These are phyloP conservation scores for Atractosteus spatula DNA, from an alignment of 2,113 vertebrate species.

Conservation along the genomic window DNA sequence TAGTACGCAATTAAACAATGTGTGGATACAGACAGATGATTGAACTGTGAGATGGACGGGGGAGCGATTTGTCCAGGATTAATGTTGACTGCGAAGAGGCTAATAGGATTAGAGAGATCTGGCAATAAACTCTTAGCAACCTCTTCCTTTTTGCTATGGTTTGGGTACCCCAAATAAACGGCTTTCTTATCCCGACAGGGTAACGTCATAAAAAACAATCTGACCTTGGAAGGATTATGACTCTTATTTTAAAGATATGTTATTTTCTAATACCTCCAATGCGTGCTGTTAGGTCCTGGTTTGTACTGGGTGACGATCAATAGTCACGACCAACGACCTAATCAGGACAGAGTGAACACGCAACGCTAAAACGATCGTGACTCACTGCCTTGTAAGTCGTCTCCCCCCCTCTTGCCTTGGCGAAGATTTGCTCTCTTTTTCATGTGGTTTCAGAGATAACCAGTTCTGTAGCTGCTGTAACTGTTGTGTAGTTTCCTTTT, in stretches of 20 bases:
- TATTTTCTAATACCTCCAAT: too few species aligned
- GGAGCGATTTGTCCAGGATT: slow-evolving; percentile 48
- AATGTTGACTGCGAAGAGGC: slow-evolving; percentile 46
- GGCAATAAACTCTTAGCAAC: slow-evolving; percentile 41
- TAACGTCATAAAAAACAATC: too few species aligned
- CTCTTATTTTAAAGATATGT: too few species aligned
- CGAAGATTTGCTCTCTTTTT: slow-evolving; percentile 17
- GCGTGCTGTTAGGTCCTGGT: too few species aligned
- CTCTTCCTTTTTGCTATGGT: slow-evolving; percentile 31
- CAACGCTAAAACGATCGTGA: slow-evolving; percentile 16
- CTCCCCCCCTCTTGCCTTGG: slow-evolving; percentile 25
- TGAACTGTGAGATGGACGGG: slow-evolving; percentile 36
- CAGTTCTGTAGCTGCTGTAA: too few species aligned
- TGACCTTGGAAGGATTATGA: too few species aligned
- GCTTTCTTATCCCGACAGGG: too few species aligned
- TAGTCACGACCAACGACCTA: slow-evolving; percentile 39
- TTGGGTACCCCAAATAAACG: background rate
- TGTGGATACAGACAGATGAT: slow-evolving; percentile 30
- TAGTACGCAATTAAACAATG: slow-evolving; percentile 16
- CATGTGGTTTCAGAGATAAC: too few species aligned
- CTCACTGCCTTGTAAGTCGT: slow-evolving; percentile 17
- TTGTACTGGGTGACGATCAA: slow-evolving; percentile 22
- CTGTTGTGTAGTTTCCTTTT: too few species aligned
- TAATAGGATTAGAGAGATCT: slow-evolving; percentile 54
- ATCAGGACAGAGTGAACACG: slow-evolving; percentile 11